phyloP scores from a whole-genome alignment of 2,113 vertebrate genomes.

The Suricata suricatta region DNA sequence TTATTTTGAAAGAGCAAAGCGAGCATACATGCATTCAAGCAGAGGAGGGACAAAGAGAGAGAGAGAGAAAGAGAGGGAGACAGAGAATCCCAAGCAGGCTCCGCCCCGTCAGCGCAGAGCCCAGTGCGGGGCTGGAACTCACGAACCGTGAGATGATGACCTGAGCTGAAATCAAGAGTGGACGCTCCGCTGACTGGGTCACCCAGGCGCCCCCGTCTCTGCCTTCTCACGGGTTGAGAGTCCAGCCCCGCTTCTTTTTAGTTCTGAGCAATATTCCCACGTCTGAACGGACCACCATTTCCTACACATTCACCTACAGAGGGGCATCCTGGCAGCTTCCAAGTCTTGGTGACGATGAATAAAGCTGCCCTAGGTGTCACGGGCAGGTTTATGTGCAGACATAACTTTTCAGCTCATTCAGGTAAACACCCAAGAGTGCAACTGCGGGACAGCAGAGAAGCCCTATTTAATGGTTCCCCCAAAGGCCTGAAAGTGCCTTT shows the following conservation, averaged over 20 bases:
- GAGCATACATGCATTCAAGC: no score
- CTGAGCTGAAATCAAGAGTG: no score
- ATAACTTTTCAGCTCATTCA: not conserved
- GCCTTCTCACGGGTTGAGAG: not conserved
- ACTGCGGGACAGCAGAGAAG: not conserved
- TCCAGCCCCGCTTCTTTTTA: not conserved
- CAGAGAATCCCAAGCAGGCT: no score
- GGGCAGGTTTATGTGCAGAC: not conserved
- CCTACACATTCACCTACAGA: not conserved
- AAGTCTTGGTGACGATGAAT: not conserved
- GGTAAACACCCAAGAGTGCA: not conserved
- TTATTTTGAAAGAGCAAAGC: no score
- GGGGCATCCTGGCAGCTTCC: not conserved
- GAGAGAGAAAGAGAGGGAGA: no score
- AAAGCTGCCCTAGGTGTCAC: not conserved
- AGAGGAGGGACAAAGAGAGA: no score
- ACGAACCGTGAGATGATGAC: no score
- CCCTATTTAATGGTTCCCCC: not conserved
- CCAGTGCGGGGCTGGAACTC: no score
- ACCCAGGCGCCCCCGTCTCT: no score
- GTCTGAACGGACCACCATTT: not conserved
- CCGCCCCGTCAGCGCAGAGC: accelerated
- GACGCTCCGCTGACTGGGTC: no score
- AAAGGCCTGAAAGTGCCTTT: not conserved
- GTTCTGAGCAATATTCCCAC: not conserved